These are phyloP conservation scores for Drosophila hawaiiensis DNA, from an alignment of 2,888 invertebrate genomes.

Conservation along the genomic window DNA sequence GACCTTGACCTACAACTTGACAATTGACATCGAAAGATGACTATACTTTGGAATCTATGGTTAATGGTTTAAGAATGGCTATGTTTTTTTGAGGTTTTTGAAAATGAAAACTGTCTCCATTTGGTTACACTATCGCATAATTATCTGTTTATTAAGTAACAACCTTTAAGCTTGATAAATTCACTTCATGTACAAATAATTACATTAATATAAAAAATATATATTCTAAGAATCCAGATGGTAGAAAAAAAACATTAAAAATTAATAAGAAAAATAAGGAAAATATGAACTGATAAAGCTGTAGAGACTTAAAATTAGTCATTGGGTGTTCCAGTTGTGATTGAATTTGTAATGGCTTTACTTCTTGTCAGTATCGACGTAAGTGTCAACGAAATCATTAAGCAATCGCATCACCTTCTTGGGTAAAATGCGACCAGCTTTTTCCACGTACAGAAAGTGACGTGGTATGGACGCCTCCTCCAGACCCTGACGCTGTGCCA, in stretches of 20 bases:
- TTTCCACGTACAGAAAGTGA: conserved; percentile 85
- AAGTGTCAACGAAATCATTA: conserved; percentile 89
- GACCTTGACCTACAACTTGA: background rate
- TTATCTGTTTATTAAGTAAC: conserved; percentile 67
- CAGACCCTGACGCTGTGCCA: conserved; percentile 88
- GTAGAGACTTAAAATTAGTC: conserved; percentile 37
- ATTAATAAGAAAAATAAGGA: conserved; percentile 2
- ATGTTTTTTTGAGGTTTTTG: background rate
- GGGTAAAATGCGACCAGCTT: conserved; percentile 86
- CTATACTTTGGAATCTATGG: background rate
- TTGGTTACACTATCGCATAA: conserved; percentile 1
- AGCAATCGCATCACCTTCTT: conserved; percentile 86
- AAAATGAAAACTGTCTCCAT: background rate
- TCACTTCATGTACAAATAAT: conserved; percentile 37
- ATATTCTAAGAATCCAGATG: conserved; percentile 7
- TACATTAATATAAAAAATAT: conserved; percentile 17
- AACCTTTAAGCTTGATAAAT: conserved; percentile 51
- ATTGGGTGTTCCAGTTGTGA: conserved; percentile 21
- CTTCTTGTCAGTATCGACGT: conserved; percentile 87
- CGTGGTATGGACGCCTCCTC: conserved; percentile 89
- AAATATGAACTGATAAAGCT: conserved; percentile 41
- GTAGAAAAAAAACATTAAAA: conserved; percentile 3
- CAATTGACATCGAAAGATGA: background rate
- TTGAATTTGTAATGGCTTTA: conserved; percentile 20
- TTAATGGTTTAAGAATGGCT: too few species aligned